Evolutionary conservation across 1,140 invertebrate genomes (phyloP).

Genomic region (Lepidurus arcticus): DNA sequence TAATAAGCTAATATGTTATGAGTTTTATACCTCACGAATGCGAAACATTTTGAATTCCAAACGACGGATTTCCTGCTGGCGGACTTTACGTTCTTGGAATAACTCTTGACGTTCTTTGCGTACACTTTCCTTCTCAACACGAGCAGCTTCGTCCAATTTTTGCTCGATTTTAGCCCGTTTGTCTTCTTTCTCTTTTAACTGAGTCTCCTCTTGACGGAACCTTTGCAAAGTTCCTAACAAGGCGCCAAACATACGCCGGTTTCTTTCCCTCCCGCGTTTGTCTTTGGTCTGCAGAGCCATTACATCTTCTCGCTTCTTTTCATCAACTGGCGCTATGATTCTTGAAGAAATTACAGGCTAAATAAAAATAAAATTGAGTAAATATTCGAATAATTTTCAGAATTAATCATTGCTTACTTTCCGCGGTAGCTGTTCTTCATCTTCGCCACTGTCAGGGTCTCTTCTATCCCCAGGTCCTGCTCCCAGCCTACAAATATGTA

Average conservation of each 20-base stretch:
- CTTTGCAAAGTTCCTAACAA: slow-evolving; percentile 88
- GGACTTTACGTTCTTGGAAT: slow-evolving; percentile 74
- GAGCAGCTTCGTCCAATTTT: slow-evolving; percentile 84
- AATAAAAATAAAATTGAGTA: slow-evolving; percentile 33
- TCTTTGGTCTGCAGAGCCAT: slow-evolving; percentile 77
- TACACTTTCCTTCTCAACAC: slow-evolving; percentile 76
- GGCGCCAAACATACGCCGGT: slow-evolving; percentile 90
- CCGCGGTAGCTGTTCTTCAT: slow-evolving; percentile 42
- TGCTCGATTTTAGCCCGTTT: slow-evolving; percentile 83
- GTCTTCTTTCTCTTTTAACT: slow-evolving; percentile 67
- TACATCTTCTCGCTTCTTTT: slow-evolving; percentile 62
- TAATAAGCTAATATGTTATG: background rate
- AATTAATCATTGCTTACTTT: slow-evolving; percentile 39
- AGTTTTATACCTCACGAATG: slow-evolving; percentile 64
- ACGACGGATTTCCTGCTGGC: slow-evolving; percentile 78
- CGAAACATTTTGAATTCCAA: slow-evolving; percentile 86
- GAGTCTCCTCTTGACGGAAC: slow-evolving; percentile 90
- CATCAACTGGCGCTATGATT: slow-evolving; percentile 44
- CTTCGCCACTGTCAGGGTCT: slow-evolving; percentile 45
- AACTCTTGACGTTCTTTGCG: slow-evolving; percentile 77
- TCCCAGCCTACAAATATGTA: slow-evolving; percentile 12
- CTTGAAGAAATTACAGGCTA: slow-evolving; percentile 48
- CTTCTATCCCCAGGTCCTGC: slow-evolving; percentile 31
- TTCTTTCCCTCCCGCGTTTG: slow-evolving; percentile 73
- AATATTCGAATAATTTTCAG: slow-evolving; percentile 25